These are phyloP conservation scores for Sesia apiformis DNA, from an alignment of 2,888 invertebrate genomes.

Conservation along the genomic window DNA sequence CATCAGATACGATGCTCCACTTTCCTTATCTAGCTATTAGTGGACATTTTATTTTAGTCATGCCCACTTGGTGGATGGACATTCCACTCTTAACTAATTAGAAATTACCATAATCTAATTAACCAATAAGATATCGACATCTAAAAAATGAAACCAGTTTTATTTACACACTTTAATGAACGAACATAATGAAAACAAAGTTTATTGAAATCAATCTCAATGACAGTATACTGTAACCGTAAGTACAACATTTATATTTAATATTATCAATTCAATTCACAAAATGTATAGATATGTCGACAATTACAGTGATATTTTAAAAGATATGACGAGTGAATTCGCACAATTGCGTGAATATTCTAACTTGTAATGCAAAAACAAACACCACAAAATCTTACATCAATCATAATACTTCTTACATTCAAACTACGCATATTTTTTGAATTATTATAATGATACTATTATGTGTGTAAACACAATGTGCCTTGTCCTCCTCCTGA, in stretches of 20 bases:
- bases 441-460: no score
- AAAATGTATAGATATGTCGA: slow-evolving; percentile 70
- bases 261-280: slow-evolving; percentile 66
- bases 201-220: slow-evolving; percentile 60
- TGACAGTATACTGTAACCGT: slow-evolving; percentile 66
- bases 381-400: background rate
- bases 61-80: no score
- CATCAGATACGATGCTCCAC: no score
- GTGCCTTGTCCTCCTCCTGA: no score
- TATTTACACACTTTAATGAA: slow-evolving; percentile 75
- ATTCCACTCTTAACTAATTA: no score
- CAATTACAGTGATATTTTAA: slow-evolving; percentile 61
- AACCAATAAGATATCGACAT: no score
- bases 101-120: no score
- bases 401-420: background rate
- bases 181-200: slow-evolving; percentile 72
- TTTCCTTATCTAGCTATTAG: no score
- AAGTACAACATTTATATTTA: slow-evolving; percentile 69
- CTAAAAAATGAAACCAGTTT: background rate
- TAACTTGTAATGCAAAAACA: background rate
- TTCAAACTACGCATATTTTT: no score
- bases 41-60: no score
- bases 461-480: no score
- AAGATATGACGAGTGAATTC: slow-evolving; percentile 51
- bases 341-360: background rate